Percentiles rank a stretch among this genome's conserved stretches.
phyloP scores from a whole-genome alignment of 2,797 vertebrate species.

The Naso thynnoides region DNA sequence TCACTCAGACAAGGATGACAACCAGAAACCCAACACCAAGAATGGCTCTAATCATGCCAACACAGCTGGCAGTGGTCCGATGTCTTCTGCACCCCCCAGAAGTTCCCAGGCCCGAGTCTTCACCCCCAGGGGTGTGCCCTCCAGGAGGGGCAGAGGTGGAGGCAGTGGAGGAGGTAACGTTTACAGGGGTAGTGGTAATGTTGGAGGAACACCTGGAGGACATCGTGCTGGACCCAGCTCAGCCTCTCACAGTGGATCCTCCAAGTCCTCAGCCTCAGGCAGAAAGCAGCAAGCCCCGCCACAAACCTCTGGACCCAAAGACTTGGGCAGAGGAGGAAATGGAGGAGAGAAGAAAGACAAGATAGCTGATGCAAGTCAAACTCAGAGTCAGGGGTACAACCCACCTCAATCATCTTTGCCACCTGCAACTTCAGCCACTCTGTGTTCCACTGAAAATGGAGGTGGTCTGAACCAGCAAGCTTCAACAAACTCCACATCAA shows the following conservation, averaged over 20 bases:
- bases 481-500: constrained; percentile 65
- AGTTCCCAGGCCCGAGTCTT: constrained; percentile 89
- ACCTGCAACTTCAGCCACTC: constrained; percentile 56
- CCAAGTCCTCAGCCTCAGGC: constrained; percentile 74
- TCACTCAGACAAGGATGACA: constrained; percentile 90
- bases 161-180: constrained; percentile 80
- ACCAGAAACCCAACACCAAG: constrained; percentile 75
- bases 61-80: constrained; percentile 23
- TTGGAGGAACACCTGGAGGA: constrained; percentile 72
- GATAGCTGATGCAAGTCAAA: constrained; percentile 68
- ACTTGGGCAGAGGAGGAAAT: constrained; percentile 71
- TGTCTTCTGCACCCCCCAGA: constrained; percentile 72
- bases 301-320: constrained; percentile 79
- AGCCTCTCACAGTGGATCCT: constrained; percentile 73
- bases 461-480: constrained; percentile 65
- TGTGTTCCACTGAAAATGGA: constrained; percentile 81
- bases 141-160: constrained; percentile 90
- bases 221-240: constrained; percentile 76
- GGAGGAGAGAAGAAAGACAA: constrained; percentile 85
- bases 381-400: constrained; percentile 76
- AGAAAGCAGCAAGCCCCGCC: constrained; percentile 79
- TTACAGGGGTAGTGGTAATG: constrained; percentile 78
- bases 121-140: constrained; percentile 94
- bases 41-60: constrained; percentile 73
- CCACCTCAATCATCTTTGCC: constrained; percentile 63